These are phyloP conservation scores for Cyclopterus lumpus DNA, from an alignment of 2,797 vertebrate species.

Conservation along the genomic window DNA sequence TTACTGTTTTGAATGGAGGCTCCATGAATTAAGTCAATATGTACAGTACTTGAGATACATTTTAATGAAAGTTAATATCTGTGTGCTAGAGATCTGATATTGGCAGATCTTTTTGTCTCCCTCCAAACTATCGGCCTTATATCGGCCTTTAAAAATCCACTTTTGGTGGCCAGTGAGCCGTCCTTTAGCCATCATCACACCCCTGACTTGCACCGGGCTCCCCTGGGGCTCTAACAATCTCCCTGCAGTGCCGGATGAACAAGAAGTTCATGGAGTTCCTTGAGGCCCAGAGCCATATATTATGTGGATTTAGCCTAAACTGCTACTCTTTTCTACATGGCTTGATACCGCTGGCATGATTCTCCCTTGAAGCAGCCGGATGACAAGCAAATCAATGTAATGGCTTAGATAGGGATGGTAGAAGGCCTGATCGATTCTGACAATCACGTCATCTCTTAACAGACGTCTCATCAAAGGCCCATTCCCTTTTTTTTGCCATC, in stretches of 20 bases:
- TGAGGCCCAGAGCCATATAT: conserved; percentile 31
- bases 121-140: neutral
- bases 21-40: neutral
- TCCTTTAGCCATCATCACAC: conserved; percentile 23
- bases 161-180: conserved; percentile 13
- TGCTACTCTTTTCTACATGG: conserved; percentile 42
- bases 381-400: conserved; percentile 71
- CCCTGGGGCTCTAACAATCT: conserved; percentile 32
- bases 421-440: conserved; percentile 71
- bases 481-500: conserved; percentile 62
- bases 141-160: neutral
- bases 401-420: conserved; percentile 44
- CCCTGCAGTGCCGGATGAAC: conserved; percentile 18
- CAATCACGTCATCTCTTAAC: conserved; percentile 71
- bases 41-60: neutral
- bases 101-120: neutral
- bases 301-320: conserved; percentile 32
- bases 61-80: neutral
- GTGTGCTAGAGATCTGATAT: neutral
- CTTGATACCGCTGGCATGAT: conserved; percentile 41
- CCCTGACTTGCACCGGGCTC: conserved; percentile 33
- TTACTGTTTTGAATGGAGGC: neutral
- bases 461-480: conserved; percentile 75
- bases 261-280: conserved; percentile 40
- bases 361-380: conserved; percentile 52